Conservation (phyloP, 1,140 invertebrate genomes). For the Delia radicum region DNA sequence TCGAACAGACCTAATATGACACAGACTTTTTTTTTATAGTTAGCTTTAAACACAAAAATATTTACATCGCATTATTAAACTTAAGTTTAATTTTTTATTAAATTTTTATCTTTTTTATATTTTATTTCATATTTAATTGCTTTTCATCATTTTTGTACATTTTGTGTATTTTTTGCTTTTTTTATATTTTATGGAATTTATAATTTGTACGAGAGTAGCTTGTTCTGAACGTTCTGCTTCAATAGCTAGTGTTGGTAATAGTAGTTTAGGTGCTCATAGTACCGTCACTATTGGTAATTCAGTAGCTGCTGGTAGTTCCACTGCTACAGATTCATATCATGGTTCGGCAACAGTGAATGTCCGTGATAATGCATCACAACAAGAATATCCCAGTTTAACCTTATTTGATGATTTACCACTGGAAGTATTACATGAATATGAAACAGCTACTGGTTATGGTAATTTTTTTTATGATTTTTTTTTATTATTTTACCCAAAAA, state of each 20-base stretch:
- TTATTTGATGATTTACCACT: slow-evolving; percentile 53
- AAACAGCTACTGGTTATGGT: slow-evolving; percentile 49
- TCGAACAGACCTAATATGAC: no score
- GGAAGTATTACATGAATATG: slow-evolving; percentile 50
- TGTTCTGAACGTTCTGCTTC: slow-evolving; percentile 54
- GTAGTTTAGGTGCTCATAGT: slow-evolving; percentile 49
- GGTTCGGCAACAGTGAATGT: slow-evolving; percentile 20
- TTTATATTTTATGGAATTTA: background rate
- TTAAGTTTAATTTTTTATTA: slow-evolving; percentile 26
- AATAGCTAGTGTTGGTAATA: slow-evolving; percentile 46
- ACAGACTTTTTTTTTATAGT: no score
- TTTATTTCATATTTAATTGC: slow-evolving; percentile 19
- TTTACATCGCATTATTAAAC: slow-evolving; percentile 14
- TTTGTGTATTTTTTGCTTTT: background rate
- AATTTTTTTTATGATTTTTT: slow-evolving; percentile 35
- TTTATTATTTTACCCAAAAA: background rate
- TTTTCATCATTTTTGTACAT: background rate
- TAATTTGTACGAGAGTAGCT: slow-evolving; percentile 33
- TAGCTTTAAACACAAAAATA: no score
- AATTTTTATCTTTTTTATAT: slow-evolving; percentile 33
- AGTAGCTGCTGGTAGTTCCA: slow-evolving; percentile 19
- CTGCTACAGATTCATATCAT: slow-evolving; percentile 7
- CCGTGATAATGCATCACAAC: slow-evolving; percentile 45
- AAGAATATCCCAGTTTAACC: slow-evolving; percentile 53
- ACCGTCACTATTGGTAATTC: slow-evolving; percentile 31